Percentiles rank a stretch among this genome's conserved stretches.
phyloP scores from a whole-genome alignment of 1,140 invertebrate genomes.

The Bombus consobrinus region DNA sequence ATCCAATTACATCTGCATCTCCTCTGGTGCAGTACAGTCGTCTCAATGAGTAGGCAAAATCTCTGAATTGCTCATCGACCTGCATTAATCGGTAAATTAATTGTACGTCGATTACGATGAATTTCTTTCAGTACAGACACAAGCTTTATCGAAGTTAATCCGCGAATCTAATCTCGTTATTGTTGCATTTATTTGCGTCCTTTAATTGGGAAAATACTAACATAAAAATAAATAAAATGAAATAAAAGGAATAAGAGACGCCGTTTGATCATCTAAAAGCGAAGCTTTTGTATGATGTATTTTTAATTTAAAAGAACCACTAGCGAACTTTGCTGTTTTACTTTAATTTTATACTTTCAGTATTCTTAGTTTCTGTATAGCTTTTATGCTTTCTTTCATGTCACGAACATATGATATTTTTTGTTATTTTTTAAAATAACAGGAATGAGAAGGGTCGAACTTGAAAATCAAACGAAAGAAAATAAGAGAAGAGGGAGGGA shows the following conservation, averaged over 20 bases:
- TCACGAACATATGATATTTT: too few species aligned
- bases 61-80: constrained; percentile 53
- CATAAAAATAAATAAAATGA: neutral
- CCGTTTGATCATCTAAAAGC: too few species aligned
- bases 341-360: too few species aligned
- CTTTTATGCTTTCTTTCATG: too few species aligned
- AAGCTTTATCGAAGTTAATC: neutral
- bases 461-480: too few species aligned
- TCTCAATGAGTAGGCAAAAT: constrained; percentile 58
- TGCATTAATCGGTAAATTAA: constrained; percentile 55
- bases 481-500: neutral
- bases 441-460: too few species aligned
- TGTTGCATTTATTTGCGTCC: neutral
- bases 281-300: too few species aligned
- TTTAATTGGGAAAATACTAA: neutral
- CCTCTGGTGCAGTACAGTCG: constrained; percentile 53
- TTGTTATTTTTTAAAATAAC: too few species aligned
- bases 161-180: neutral
- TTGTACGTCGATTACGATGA: constrained; percentile 13
- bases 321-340: too few species aligned
- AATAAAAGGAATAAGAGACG: too few species aligned
- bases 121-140: neutral
- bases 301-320: too few species aligned
- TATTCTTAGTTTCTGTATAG: too few species aligned
- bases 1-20: constrained; percentile 64